Evolutionary conservation across 92 coral and sea anemone species (phyloP).

Genomic region (Diadumene lineata): DNA sequence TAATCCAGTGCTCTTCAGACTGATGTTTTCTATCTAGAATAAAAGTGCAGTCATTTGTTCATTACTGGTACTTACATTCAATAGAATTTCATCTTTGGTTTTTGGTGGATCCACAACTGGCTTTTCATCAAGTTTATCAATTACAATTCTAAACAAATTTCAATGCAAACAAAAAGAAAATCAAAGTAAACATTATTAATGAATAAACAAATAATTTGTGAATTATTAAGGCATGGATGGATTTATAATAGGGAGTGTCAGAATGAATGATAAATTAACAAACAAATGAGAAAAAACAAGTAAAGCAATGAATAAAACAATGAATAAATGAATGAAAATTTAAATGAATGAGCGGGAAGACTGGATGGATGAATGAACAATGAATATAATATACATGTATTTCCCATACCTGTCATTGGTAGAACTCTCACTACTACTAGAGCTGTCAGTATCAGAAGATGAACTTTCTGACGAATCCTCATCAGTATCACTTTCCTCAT

Average conservation of each 20-base stretch:
- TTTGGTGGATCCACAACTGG: constrained; percentile 47
- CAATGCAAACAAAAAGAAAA: background rate
- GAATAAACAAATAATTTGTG: background rate
- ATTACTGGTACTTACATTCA: constrained; percentile 40
- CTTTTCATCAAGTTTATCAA: constrained; percentile 57
- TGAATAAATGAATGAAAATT: too few species aligned
- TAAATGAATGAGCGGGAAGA: too few species aligned
- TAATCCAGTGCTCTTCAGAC: too few species aligned
- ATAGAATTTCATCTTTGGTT: constrained; percentile 73
- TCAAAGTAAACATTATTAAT: too few species aligned
- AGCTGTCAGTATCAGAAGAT: constrained; percentile 47
- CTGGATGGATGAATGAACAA: background rate
- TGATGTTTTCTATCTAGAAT: too few species aligned
- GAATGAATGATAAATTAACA: too few species aligned
- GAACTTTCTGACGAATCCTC: constrained; percentile 27
- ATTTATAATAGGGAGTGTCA: too few species aligned
- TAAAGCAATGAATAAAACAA: too few species aligned
- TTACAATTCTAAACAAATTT: constrained; percentile 25
- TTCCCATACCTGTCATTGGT: constrained; percentile 37
- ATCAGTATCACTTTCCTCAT: constrained; percentile 36
- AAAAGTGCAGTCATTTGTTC: background rate
- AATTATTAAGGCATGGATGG: too few species aligned
- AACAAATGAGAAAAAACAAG: too few species aligned
- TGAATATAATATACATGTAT: too few species aligned
- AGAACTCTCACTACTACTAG: constrained; percentile 41